These are phyloP conservation scores for Heliangelus exortis DNA, from an alignment of 2,797 vertebrate genomes.

Conservation along the genomic window DNA sequence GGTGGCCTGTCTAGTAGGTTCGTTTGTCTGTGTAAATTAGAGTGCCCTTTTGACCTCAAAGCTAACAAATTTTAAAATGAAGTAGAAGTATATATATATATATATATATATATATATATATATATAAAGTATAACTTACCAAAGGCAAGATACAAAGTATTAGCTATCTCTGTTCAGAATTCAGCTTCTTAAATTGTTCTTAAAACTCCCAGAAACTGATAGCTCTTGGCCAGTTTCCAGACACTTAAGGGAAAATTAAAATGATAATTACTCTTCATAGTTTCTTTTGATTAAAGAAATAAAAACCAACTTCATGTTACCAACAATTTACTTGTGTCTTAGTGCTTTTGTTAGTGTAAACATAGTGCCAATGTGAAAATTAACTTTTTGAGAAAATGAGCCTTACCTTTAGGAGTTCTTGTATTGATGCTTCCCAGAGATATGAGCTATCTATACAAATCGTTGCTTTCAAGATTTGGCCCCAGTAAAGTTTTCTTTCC, in stretches of 20 bases:
- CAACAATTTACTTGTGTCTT: background rate
- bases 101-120: background rate
- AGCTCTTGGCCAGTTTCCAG: conserved; percentile 23
- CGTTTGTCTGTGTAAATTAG: conserved; percentile 11
- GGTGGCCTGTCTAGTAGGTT: conserved; percentile 12
- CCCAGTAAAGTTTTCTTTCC: background rate
- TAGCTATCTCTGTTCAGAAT: background rate
- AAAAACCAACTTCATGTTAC: background rate
- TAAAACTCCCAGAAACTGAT: background rate
- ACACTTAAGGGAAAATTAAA: background rate
- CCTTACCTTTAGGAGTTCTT: background rate
- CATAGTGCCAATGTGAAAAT: background rate
- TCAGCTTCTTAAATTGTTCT: background rate
- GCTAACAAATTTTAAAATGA: conserved; percentile 33
- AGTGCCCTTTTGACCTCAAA: conserved; percentile 10
- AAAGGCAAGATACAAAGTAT: background rate
- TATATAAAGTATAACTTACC: background rate
- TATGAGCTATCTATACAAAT: background rate
- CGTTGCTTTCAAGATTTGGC: background rate
- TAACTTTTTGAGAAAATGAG: background rate
- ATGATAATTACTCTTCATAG: background rate
- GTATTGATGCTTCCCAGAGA: background rate
- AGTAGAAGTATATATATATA: background rate
- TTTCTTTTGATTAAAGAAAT: conserved; percentile 6
- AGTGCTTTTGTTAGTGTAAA: background rate